Base-by-base conservation (phyloP, 2,888 invertebrate genomes). In the Timandra comae region DNA sequence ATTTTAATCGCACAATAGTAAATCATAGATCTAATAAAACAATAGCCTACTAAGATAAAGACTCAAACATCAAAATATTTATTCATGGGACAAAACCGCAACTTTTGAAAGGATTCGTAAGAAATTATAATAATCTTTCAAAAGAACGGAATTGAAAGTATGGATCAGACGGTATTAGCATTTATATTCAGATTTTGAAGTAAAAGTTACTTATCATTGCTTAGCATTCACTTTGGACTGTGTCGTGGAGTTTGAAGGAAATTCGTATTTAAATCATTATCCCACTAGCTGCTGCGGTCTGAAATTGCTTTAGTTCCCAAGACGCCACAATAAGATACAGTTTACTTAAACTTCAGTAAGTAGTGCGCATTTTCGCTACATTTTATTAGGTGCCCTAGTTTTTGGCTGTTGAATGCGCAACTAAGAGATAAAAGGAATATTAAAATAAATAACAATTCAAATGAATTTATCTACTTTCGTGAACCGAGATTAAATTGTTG, bases 121-220 rank as follows among this genome's bases (percentile, higher is more conserved):
- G 50, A 72, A 76, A 80, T 81, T 81, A 79, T 77, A 78, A 82
- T 81, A 81, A 80, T 80, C 79, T 70, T 59, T 67, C 61, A 63
- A 72, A 76, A 73, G 73, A 70, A 72, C 65, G 63, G 69, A 66
- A 77, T 78, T 75, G 75, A 69, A 76, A 76, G 73, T 77, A 73
- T 74, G 75, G 79, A 78, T 81, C 72, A 74, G 72, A 52, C 59
- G 55, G 65, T 52, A 77, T 81, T 82, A 72, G 69, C 78, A 79
- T 82, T 81, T 79, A 78, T 76, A 81, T 79, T 79, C 78, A 67
- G 69, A 71, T 70, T 72, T 64, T 47, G 64, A 68, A 69, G 67
- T 70, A 67, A 63, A 73, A 80, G 74, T 78, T 75, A 74, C 74
- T 79, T 73, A 74, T 69, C 69, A 56, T 60, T 64, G 60, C 66